Evolutionary conservation across 2,113 vertebrate genomes (phyloP).

Genomic region (Nicator chloris): DNA sequence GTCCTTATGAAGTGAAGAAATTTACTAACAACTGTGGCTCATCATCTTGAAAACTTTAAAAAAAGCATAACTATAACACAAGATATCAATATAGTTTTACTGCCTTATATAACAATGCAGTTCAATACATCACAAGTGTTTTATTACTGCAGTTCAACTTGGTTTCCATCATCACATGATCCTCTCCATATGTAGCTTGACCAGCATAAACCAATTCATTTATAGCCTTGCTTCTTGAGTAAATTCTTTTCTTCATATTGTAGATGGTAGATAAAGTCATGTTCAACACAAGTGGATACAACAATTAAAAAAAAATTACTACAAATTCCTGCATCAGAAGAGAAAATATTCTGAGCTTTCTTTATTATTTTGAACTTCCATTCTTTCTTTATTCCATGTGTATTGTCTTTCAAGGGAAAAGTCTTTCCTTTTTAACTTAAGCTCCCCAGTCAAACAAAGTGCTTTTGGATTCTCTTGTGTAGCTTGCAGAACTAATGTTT

Average conservation of each 20-base stretch:
- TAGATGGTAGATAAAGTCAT: background rate
- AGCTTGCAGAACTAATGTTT: background rate
- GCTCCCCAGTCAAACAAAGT: background rate
- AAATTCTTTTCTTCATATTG: background rate
- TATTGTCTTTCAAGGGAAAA: background rate
- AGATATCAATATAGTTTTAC: background rate
- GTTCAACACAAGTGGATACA: background rate
- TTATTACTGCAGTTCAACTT: background rate
- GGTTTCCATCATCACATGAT: background rate
- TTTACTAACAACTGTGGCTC: background rate
- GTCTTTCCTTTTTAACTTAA: background rate
- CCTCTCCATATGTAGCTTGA: background rate
- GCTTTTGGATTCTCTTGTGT: background rate
- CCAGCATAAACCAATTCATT: background rate
- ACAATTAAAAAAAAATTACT: background rate
- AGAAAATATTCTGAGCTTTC: background rate
- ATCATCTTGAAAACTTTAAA: background rate
- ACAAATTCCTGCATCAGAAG: background rate
- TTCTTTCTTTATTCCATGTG: background rate
- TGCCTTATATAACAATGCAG: background rate
- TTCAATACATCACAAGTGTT: background rate
- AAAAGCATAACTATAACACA: background rate
- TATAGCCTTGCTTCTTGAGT: background rate
- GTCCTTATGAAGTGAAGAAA: background rate
- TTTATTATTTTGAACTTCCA: background rate